phyloP scores from a whole-genome alignment of 2,888 invertebrate species.

The Pandemis corylana region DNA sequence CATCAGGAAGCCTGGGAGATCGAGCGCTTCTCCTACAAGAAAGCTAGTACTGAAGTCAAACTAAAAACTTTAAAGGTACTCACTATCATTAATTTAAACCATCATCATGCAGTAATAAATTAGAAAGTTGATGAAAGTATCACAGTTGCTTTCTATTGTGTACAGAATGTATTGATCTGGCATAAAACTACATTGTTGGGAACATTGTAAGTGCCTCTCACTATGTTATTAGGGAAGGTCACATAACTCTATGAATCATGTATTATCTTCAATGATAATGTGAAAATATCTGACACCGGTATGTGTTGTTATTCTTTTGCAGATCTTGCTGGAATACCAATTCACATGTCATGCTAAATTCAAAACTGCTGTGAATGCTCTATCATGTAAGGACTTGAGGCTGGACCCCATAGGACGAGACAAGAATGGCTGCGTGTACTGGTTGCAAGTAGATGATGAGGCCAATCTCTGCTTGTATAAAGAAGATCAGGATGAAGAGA shows the following conservation, averaged over 20 bases:
- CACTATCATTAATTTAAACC: constrained; percentile 21
- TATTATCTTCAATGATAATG: neutral
- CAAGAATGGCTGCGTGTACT: constrained; percentile 95
- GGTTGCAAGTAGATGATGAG: constrained; percentile 95
- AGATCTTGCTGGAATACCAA: constrained; percentile 96
- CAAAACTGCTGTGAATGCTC: constrained; percentile 93
- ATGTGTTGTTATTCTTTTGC: constrained; percentile 53
- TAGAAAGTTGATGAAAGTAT: constrained; percentile 30
- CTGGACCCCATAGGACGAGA: constrained; percentile 96
- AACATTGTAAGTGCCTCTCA: constrained; percentile 8
- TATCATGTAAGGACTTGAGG: constrained; percentile 92
- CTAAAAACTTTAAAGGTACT: constrained; percentile 94
- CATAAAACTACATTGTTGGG: constrained; percentile 32
- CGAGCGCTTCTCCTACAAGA: constrained; percentile 97
- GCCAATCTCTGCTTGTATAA: constrained; percentile 96
- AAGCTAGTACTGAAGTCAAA: constrained; percentile 94
- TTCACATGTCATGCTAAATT: constrained; percentile 98
- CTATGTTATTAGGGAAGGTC: neutral
- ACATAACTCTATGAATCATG: neutral
- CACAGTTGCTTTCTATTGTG: constrained; percentile 31
- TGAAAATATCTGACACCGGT: neutral
- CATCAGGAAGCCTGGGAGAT: constrained; percentile 98
- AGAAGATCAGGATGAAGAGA: constrained; percentile 98
- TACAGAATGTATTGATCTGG: constrained; percentile 32
- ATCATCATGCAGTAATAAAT: constrained; percentile 10